A percentile compares a stretch with the other conserved stretches of the same genome.
phyloP scores from a whole-genome alignment of 2,797 vertebrate species.

The Aeoliscus strigatus region DNA sequence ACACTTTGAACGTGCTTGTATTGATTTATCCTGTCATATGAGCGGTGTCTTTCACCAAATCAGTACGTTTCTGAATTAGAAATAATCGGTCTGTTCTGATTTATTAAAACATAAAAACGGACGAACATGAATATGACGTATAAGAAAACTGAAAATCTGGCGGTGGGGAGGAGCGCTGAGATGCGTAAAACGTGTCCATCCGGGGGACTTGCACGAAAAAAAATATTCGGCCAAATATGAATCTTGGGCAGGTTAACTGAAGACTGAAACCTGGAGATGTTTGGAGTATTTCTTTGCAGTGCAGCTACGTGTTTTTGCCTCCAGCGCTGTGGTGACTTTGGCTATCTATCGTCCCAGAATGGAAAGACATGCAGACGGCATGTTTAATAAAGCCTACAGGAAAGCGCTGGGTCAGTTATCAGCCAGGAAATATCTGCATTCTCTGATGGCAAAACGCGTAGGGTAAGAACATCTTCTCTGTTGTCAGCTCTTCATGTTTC shows the following conservation, averaged over 20 bases:
- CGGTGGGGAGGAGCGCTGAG: not conserved
- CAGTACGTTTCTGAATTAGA: no score
- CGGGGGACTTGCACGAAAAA: no score
- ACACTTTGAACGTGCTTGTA: not conserved
- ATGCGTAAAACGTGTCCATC: no score
- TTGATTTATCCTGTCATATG: no score
- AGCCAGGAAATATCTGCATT: slow-evolving; percentile 91
- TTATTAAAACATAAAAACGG: no score
- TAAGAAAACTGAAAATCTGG: not conserved
- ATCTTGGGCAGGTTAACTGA: not conserved
- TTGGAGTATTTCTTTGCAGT: slow-evolving; percentile 18
- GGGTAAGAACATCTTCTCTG: slow-evolving; percentile 82
- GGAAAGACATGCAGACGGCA: slow-evolving; percentile 88
- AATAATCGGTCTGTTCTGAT: no score
- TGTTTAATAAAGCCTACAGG: slow-evolving; percentile 96
- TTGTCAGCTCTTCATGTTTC: slow-evolving; percentile 35
- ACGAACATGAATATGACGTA: no score
- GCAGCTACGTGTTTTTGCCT: slow-evolving; percentile 52
- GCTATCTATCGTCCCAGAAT: slow-evolving; percentile 73
- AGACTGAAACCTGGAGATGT: not conserved
- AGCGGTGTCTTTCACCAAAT: no score
- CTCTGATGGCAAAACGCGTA: slow-evolving; percentile 88
- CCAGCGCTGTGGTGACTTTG: slow-evolving; percentile 62
- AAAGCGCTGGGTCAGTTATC: slow-evolving; percentile 90
- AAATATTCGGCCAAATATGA: not conserved